phyloP scores from a whole-genome alignment of 2,888 invertebrate genomes.

The Pherbina coryleti region DNA sequence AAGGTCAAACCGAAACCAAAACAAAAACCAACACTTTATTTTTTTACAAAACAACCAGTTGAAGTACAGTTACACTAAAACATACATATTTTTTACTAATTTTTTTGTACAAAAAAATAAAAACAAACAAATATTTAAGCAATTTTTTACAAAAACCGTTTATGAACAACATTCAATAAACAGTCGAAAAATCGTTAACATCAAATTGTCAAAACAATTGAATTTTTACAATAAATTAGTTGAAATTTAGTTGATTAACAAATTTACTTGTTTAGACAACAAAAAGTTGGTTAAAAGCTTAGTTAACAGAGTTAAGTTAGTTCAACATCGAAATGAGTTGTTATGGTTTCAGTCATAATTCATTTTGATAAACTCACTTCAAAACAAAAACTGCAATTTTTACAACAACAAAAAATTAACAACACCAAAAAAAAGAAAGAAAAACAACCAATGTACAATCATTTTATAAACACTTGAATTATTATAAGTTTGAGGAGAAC shows the following conservation, averaged over 20 bases:
- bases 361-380: background rate
- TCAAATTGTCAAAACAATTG: background rate
- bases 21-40: background rate
- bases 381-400: background rate
- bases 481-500: background rate
- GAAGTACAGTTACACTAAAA: background rate
- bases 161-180: constrained; percentile 1
- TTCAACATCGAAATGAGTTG: constrained; percentile 15
- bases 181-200: constrained; percentile 12
- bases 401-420: background rate
- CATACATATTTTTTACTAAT: background rate
- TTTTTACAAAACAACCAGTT: background rate
- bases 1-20: constrained; percentile 38
- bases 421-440: constrained; percentile 4
- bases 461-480: constrained; percentile 24
- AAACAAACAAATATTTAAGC: constrained; percentile 16
- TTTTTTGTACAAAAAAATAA: constrained; percentile 15
- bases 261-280: constrained; percentile 18
- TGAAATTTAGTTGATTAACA: constrained; percentile 8
- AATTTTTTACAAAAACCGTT: background rate
- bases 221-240: background rate
- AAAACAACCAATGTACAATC: constrained; percentile 34
- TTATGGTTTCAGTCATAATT: constrained; percentile 30
- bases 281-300: background rate
- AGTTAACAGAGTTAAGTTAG: constrained; percentile 7